Conservation (phyloP, 2,888 invertebrate species). For the Caenorhabditis sp. region DNA sequence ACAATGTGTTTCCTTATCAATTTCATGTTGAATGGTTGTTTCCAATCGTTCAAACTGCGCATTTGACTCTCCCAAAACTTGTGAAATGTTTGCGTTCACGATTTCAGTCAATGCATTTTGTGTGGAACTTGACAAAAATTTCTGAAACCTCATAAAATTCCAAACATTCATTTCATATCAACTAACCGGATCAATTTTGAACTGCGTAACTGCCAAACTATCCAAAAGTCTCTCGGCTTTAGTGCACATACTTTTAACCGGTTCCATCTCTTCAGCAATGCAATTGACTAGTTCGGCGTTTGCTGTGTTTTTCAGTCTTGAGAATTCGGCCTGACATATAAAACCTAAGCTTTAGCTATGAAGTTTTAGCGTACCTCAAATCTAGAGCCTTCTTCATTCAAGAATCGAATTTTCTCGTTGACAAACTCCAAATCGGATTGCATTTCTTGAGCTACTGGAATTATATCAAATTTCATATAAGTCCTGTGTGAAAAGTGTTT, state of each 20-base stretch:
- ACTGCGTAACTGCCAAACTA: slow-evolving; percentile 47
- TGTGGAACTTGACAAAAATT: slow-evolving; percentile 41
- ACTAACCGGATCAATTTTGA: slow-evolving; percentile 50
- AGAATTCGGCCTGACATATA: slow-evolving; percentile 51
- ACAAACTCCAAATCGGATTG: slow-evolving; percentile 34
- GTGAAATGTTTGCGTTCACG: slow-evolving; percentile 50
- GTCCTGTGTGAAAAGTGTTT: neutral
- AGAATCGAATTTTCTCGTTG: slow-evolving; percentile 34
- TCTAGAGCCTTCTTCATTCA: slow-evolving; percentile 47
- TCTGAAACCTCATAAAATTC: too few species aligned
- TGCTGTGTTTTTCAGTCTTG: slow-evolving; percentile 54
- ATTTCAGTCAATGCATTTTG: slow-evolving; percentile 45
- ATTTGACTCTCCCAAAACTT: slow-evolving; percentile 45
- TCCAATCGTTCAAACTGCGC: slow-evolving; percentile 48
- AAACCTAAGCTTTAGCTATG: slow-evolving; percentile 2
- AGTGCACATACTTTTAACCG: slow-evolving; percentile 56
- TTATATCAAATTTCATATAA: neutral
- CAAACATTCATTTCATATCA: neutral
- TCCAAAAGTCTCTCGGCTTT: slow-evolving; percentile 55
- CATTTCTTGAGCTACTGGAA: slow-evolving; percentile 50
- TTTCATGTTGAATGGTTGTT: slow-evolving; percentile 44
- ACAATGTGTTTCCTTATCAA: slow-evolving; percentile 47
- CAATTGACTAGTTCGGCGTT: slow-evolving; percentile 51
- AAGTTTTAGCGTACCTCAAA: slow-evolving; percentile 30
- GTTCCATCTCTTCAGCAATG: slow-evolving; percentile 55